phyloP scores from a whole-genome alignment of 2,113 vertebrate genomes.

The Malurus melanocephalus region DNA sequence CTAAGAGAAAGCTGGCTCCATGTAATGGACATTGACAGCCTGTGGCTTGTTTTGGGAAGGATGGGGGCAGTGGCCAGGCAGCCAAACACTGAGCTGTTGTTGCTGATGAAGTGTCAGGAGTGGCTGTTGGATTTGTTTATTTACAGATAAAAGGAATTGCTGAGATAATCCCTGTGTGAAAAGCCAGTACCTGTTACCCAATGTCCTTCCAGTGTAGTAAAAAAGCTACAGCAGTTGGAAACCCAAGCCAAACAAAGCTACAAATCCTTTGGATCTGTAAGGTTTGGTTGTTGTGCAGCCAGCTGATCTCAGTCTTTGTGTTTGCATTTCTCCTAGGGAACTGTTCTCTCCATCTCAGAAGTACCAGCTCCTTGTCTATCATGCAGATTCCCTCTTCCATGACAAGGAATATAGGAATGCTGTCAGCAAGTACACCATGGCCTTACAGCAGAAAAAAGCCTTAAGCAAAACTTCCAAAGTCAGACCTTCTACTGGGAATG shows the following conservation, averaged over 20 bases:
- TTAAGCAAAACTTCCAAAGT: slow-evolving; percentile 98
- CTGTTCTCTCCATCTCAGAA: slow-evolving; percentile 94
- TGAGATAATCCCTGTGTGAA: not conserved
- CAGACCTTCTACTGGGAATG: slow-evolving; percentile 88
- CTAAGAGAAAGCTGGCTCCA: not conserved
- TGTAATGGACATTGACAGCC: not conserved
- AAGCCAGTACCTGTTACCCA: not conserved
- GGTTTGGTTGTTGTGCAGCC: not conserved
- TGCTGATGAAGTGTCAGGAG: not conserved
- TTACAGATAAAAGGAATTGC: not conserved
- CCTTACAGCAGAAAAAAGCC: slow-evolving; percentile 96
- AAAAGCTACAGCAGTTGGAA: not conserved
- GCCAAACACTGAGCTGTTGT: not conserved
- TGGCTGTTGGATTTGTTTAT: not conserved
- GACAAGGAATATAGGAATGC: slow-evolving; percentile 97
- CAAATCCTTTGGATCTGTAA: not conserved
- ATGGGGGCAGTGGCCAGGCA: not conserved
- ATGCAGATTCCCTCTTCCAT: slow-evolving; percentile 95
- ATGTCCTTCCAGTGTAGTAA: not conserved
- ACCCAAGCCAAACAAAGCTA: not conserved
- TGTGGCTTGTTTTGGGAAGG: not conserved
- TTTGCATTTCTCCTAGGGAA: slow-evolving; percentile 75
- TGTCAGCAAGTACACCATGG: slow-evolving; percentile 96
- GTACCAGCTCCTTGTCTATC: slow-evolving; percentile 95
- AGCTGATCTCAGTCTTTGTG: not conserved